Conservation (phyloP, 53 echinoderm and acorn worm species). For the Paracentrotus lividus region DNA sequence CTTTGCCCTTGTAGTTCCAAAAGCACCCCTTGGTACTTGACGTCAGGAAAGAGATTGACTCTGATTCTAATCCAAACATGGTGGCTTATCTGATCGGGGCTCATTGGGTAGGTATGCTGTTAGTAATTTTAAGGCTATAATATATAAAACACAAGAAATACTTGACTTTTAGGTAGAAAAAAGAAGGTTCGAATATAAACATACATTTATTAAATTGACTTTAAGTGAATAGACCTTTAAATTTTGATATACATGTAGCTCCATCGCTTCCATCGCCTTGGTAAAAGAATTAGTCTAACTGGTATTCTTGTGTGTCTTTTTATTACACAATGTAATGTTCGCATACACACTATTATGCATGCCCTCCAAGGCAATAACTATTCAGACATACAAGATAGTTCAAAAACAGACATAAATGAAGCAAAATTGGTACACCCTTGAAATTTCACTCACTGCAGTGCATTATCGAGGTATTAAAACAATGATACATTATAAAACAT, state of each 20-base stretch:
- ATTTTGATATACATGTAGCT: too few relatives aligned
- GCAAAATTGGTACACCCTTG: background rate
- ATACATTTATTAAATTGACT: too few relatives aligned
- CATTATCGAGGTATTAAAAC: background rate
- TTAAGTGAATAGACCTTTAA: too few relatives aligned
- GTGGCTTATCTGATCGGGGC: background rate
- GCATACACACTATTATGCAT: background rate
- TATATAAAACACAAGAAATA: background rate
- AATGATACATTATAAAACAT: background rate
- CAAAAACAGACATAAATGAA: background rate
- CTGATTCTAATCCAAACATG: background rate
- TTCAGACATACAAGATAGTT: background rate
- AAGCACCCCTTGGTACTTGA: background rate
- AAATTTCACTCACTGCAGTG: background rate
- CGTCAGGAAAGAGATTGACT: background rate
- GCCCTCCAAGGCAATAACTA: background rate
- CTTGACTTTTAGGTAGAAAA: background rate
- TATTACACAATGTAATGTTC: background rate
- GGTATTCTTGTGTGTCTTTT: background rate
- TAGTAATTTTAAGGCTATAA: background rate
- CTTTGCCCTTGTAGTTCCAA: background rate
- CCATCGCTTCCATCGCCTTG: too few relatives aligned
- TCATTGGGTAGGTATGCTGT: background rate
- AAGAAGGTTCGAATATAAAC: background rate
- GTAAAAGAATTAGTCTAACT: background rate